Conservation (phyloP, 2,888 invertebrate genomes). For the Orchesella flavescens region DNA sequence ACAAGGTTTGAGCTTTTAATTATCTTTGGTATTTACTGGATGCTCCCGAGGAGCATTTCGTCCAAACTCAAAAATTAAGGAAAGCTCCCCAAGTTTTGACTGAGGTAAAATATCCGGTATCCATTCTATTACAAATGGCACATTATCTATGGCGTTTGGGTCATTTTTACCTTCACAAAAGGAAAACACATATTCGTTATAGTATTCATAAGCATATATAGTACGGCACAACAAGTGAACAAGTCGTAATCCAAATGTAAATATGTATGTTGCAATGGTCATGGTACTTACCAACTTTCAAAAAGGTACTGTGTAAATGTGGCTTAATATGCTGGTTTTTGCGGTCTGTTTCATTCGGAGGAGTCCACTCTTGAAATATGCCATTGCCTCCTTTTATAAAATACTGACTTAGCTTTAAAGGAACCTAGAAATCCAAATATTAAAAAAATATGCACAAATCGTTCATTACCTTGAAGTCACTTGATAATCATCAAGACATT, state of each 20-base stretch:
- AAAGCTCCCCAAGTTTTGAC: conserved; percentile 82
- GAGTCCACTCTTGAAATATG: conserved; percentile 77
- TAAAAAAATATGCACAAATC: not conserved
- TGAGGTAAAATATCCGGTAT: conserved; percentile 82
- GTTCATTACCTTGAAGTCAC: too few relatives aligned
- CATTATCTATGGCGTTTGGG: conserved; percentile 78
- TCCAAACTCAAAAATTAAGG: conserved; percentile 83
- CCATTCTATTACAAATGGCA: conserved; percentile 84
- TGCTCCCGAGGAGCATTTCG: conserved; percentile 73
- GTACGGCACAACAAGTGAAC: too few relatives aligned
- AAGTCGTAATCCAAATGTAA: too few relatives aligned
- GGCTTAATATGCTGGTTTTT: conserved; percentile 76
- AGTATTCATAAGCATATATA: too few relatives aligned
- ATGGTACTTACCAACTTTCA: conserved; percentile 81
- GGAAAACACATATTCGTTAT: conserved; percentile 41
- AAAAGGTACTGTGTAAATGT: conserved; percentile 79
- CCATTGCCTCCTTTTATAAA: conserved; percentile 80
- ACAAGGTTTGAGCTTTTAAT: too few relatives aligned
- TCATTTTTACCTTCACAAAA: conserved; percentile 76
- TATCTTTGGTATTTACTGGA: not conserved
- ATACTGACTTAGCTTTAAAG: conserved; percentile 79
- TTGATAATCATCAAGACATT: too few relatives aligned
- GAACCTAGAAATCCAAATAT: conserved; percentile 75
- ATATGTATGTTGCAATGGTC: too few relatives aligned
- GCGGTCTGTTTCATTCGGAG: conserved; percentile 74